Evolutionary conservation across 2,113 vertebrate species (phyloP), one percentile per base, ranked within the genome.

Genomic region (Lophotis ruficrista): DNA sequence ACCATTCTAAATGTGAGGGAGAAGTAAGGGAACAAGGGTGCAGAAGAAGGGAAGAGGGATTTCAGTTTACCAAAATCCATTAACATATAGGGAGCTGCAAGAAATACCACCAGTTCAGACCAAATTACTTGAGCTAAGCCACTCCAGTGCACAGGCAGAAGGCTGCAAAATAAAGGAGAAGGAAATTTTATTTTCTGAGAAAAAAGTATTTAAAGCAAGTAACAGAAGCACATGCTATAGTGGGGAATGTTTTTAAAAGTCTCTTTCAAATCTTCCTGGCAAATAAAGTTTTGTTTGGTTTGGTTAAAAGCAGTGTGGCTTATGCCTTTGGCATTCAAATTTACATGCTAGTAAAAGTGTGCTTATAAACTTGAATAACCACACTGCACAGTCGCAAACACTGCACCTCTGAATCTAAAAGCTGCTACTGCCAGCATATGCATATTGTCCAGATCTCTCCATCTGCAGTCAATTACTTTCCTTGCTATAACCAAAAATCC

Each of bases 401-500:
- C 80, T 93, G 80, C 53, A 65, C 28, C 65, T 77, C 80, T 83
- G 78, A 93, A 95, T 95, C 69, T 94, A 65, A 89, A 95, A 79
- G 45, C 80, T 92, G 77, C 91, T 96, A 96, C 61, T 96, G 96
- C 97, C 97, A 96, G 69, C 93, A 90, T 96, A 93, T 73, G 81
- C 85, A 58, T 93, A 54, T 93, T 94, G 81, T 72, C 94, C 95
- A 97, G 81, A 95, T 96, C 50, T 96, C 92, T 80, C 91, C 97
- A 96, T 96, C 91, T 97, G 94, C 85, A 98, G 95, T 94, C 96
- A 97, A 97, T 98, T 98, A 98, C 93, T 96, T 94, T 95, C 72
- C 82, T 94, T 87, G 86, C 90, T 77, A 89, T 93, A 89, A 98
- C 85, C 79, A 97, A 96, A 96, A 96, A 95, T 94, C 92, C 90